Evolutionary conservation across 2,113 vertebrate genomes (phyloP).

Genomic region (Calonectris borealis): DNA sequence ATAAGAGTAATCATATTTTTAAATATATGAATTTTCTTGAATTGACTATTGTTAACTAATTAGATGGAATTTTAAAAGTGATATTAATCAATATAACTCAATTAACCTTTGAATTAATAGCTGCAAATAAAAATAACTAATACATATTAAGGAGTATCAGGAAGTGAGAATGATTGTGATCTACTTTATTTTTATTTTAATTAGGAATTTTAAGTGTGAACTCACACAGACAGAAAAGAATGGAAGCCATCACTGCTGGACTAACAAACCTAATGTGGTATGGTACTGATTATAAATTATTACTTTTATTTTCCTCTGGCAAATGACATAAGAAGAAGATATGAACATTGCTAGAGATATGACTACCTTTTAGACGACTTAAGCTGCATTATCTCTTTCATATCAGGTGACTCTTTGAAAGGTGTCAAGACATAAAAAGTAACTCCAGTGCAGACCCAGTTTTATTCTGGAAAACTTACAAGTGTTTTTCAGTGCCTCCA

Average conservation of each 20-base stretch:
- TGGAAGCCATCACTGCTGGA: background rate
- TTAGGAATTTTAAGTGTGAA: background rate
- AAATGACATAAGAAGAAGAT: background rate
- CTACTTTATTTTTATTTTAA: background rate
- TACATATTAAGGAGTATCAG: background rate
- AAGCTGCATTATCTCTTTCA: background rate
- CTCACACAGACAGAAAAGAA: background rate
- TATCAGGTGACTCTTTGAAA: background rate
- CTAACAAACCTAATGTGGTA: background rate
- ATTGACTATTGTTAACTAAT: background rate
- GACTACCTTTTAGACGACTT: background rate
- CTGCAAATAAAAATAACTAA: background rate
- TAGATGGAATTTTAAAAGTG: background rate
- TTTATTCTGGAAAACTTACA: background rate
- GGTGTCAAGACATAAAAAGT: background rate
- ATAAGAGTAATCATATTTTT: background rate
- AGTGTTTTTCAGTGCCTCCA: background rate
- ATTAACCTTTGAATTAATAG: background rate
- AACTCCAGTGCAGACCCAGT: background rate
- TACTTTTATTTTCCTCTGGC: background rate
- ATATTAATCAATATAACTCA: background rate
- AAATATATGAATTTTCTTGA: background rate
- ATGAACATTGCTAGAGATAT: background rate
- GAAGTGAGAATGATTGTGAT: background rate
- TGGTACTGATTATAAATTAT: background rate